Evolutionary conservation across 2,888 invertebrate genomes (phyloP).

Genomic region (Leuctra nigra): DNA sequence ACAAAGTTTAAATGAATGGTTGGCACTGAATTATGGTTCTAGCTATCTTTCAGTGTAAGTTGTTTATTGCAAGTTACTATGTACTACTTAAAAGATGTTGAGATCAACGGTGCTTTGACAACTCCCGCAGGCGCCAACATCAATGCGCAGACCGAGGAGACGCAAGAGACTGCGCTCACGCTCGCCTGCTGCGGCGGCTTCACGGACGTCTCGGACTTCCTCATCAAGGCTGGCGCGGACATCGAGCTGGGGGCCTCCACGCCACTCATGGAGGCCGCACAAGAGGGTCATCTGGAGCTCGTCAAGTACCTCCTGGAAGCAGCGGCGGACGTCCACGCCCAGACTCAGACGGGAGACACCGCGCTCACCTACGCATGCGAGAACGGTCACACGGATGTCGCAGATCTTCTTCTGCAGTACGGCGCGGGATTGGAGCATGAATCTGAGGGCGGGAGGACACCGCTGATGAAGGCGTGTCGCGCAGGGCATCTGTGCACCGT

Average conservation of each 20-base stretch:
- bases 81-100: no score
- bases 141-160: slow-evolving; percentile 98
- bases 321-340: slow-evolving; percentile 86
- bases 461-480: slow-evolving; percentile 96
- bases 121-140: slow-evolving; percentile 73
- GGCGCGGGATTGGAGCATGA: slow-evolving; percentile 93
- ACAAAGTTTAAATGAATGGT: no score
- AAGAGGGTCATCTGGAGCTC: slow-evolving; percentile 93
- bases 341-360: slow-evolving; percentile 92
- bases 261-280: slow-evolving; percentile 97
- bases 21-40: no score
- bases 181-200: slow-evolving; percentile 94
- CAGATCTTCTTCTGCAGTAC: slow-evolving; percentile 82
- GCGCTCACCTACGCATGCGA: slow-evolving; percentile 97
- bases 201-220: slow-evolving; percentile 89
- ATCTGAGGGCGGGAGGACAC: slow-evolving; percentile 94
- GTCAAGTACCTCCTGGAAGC: slow-evolving; percentile 70
- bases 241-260: slow-evolving; percentile 93
- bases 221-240: slow-evolving; percentile 92
- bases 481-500: slow-evolving; percentile 95
- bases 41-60: no score
- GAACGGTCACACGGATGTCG: slow-evolving; percentile 97
- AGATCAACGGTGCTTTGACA: no score
- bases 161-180: slow-evolving; percentile 93
- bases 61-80: no score